Evolutionary conservation across 2,888 invertebrate species (phyloP).

Genomic region (Meandrusa payeni): DNA sequence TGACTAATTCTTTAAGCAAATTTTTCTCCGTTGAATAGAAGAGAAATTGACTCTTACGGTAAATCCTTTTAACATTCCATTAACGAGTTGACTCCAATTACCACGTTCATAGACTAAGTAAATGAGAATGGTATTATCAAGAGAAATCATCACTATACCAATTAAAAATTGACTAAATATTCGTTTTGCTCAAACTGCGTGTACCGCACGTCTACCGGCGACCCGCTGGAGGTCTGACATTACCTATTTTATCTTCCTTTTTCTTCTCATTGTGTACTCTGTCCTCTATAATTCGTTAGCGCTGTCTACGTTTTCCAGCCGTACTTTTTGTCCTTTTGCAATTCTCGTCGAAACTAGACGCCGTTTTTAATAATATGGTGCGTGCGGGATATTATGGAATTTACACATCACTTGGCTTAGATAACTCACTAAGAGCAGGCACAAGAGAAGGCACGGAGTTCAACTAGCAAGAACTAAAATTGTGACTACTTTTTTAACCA

Average conservation of each 20-base stretch:
- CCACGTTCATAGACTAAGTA: slow-evolving; percentile 47
- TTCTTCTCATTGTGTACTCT: slow-evolving; percentile 18
- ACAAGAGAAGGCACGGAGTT: no score
- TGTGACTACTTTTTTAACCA: no score
- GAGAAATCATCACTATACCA: slow-evolving; percentile 39
- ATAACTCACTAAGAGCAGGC: no score
- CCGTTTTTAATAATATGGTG: slow-evolving; percentile 27
- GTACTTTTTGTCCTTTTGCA: slow-evolving; percentile 26
- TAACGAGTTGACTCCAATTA: slow-evolving; percentile 60
- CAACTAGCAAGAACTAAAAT: no score
- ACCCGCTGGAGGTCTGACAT: slow-evolving; percentile 26
- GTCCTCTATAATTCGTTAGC: slow-evolving; percentile 20
- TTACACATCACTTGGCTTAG: no score
- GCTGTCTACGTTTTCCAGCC: slow-evolving; percentile 10
- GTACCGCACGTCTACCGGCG: slow-evolving; percentile 26
- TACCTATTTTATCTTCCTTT: slow-evolving; percentile 23
- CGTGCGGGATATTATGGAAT: no score
- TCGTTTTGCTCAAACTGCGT: slow-evolving; percentile 43
- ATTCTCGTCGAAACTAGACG: slow-evolving; percentile 23
- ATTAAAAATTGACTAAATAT: slow-evolving; percentile 44
- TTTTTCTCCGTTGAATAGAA: no score
- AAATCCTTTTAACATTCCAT: no score
- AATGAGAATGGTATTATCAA: slow-evolving; percentile 47
- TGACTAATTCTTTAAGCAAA: no score
- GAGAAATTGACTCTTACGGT: no score